phyloP scores from a whole-genome alignment of 2,888 invertebrate species.

The Hemistola chrysoprasaria region DNA sequence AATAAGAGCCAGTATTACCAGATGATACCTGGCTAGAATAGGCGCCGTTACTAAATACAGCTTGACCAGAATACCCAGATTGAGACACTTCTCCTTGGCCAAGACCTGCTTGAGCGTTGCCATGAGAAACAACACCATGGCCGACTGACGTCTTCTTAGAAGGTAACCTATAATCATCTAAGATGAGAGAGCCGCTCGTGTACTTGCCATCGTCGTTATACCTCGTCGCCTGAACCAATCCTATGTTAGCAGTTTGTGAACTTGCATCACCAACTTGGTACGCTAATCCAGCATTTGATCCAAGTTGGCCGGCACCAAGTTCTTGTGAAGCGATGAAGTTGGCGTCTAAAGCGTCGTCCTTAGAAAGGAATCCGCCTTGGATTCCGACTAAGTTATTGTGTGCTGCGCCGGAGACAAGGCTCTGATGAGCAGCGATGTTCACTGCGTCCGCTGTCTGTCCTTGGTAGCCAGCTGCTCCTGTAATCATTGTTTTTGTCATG shows the following conservation, averaged over 20 bases:
- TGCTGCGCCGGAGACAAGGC: conserved; percentile 70
- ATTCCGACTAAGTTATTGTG: conserved; percentile 71
- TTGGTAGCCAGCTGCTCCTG: conserved; percentile 72
- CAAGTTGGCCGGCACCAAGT: conserved; percentile 36
- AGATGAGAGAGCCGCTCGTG: conserved; percentile 66
- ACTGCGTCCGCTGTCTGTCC: conserved; percentile 73
- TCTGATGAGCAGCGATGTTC: conserved; percentile 74
- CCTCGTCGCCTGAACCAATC: conserved; percentile 60
- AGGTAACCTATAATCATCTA: conserved; percentile 70
- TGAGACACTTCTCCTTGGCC: conserved; percentile 20
- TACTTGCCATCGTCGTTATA: conserved; percentile 55
- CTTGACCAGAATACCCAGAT: conserved; percentile 15
- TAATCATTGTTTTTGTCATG: neutral
- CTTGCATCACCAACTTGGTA: conserved; percentile 34
- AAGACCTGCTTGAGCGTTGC: conserved; percentile 26
- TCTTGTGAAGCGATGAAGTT: conserved; percentile 72
- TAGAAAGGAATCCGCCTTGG: conserved; percentile 60
- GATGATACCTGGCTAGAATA: neutral
- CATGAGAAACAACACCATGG: conserved; percentile 25
- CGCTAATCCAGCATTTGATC: no score
- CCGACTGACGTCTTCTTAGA: conserved; percentile 38
- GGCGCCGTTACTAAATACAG: conserved; percentile 12
- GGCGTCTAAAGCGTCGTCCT: conserved; percentile 56
- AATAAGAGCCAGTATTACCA: conserved; percentile 10
- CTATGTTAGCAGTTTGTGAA: conserved; percentile 36